These are phyloP conservation scores for Patella depressa DNA, from an alignment of 2,888 invertebrate genomes.

Conservation along the genomic window DNA sequence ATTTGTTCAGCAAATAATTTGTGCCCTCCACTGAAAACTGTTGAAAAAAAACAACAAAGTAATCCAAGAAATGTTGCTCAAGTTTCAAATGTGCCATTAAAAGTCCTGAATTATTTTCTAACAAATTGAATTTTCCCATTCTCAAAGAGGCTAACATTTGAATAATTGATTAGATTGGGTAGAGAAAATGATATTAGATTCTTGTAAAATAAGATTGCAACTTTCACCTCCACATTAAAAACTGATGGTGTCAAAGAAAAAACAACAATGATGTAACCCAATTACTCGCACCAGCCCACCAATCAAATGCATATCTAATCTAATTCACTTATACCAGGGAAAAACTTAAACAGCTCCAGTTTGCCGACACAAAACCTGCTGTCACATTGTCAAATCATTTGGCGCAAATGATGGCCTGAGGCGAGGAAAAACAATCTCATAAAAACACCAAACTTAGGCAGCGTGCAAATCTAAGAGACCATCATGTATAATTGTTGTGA, in stretches of 20 bases:
- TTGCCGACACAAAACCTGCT: conserved; percentile 9
- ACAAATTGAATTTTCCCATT: background rate
- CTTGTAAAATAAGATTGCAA: conserved; percentile 11
- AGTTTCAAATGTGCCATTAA: conserved; percentile 1
- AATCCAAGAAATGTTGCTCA: background rate
- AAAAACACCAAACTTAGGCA: background rate
- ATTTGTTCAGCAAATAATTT: no score
- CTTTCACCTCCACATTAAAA: conserved; percentile 1
- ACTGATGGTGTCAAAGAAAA: conserved; percentile 6
- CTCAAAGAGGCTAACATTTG: background rate
- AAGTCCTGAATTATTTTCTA: background rate
- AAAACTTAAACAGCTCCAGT: conserved; percentile 2
- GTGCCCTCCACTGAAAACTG: no score
- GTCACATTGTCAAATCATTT: conserved; percentile 11
- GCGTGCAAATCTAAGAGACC: conserved; percentile 5
- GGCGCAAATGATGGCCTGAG: background rate
- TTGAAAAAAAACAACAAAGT: no score
- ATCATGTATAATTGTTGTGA: conserved; percentile 6
- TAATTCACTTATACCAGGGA: background rate
- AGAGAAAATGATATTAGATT: conserved; percentile 5
- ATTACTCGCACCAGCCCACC: conserved; percentile 6
- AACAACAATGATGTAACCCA: conserved; percentile 9
- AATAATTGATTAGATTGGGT: conserved; percentile 7
- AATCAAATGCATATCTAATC: conserved; percentile 12
- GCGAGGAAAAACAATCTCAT: conserved; percentile 3